These are phyloP conservation scores for Furcifer pardalis DNA, from an alignment of 2,797 vertebrate genomes.

Conservation along the genomic window DNA sequence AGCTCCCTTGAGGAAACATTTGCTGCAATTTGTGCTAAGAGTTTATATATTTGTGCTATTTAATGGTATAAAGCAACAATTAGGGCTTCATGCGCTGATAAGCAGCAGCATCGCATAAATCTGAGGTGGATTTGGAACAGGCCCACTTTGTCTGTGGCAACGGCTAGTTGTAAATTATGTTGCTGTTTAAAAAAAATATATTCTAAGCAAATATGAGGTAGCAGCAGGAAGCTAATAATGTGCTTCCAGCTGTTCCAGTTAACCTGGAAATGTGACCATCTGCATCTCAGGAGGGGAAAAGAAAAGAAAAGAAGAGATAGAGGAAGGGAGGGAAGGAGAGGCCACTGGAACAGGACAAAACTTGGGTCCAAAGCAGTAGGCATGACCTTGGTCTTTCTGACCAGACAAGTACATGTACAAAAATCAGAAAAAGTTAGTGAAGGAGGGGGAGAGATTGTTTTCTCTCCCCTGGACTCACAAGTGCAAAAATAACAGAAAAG, in stretches of 20 bases:
- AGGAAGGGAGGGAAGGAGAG: conserved; percentile 70
- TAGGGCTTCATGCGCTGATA: conserved; percentile 84
- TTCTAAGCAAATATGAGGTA: conserved; percentile 94
- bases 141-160: conserved; percentile 81
- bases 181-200: conserved; percentile 80
- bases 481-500: background rate
- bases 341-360: conserved; percentile 67
- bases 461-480: conserved; percentile 47
- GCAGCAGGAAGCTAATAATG: conserved; percentile 99
- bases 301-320: conserved; percentile 75
- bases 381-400: conserved; percentile 83
- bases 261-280: conserved; percentile 99
- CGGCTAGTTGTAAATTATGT: conserved; percentile 87
- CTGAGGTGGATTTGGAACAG: conserved; percentile 79
- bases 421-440: conserved; percentile 59
- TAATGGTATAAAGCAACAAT: conserved; percentile 87
- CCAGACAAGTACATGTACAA: conserved; percentile 52
- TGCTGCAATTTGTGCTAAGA: conserved; percentile 82
- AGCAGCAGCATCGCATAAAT: conserved; percentile 80
- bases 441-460: conserved; percentile 56
- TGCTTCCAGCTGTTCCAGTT: conserved; percentile 99
- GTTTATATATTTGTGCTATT: conserved; percentile 87
- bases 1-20: conserved; percentile 81
- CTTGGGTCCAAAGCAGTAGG: conserved; percentile 64
- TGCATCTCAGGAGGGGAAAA: conserved; percentile 88